phyloP scores from a whole-genome alignment of 2,888 invertebrate genomes.

The Zaprionus bogoriensis region DNA sequence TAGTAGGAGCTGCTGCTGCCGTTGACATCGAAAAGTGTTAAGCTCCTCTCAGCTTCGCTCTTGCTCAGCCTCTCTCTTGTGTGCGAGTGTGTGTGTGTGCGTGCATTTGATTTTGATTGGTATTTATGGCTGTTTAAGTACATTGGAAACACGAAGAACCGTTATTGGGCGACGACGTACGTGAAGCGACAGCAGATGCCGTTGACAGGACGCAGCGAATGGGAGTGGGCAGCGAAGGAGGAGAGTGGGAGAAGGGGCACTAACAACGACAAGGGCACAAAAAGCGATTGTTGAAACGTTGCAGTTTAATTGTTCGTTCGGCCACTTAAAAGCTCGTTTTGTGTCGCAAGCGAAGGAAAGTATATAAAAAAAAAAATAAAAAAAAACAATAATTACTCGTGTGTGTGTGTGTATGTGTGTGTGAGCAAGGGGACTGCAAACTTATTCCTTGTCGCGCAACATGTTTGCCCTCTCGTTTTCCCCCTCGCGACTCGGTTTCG shows the following conservation, averaged over 20 bases:
- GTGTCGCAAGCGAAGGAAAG: conserved; percentile 28
- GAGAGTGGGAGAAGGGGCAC: background rate
- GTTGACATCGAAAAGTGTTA: conserved; percentile 26
- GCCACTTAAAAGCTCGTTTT: conserved; percentile 53
- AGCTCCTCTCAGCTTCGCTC: conserved; percentile 1
- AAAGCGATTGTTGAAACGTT: conserved; percentile 28
- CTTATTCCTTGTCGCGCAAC: conserved; percentile 57
- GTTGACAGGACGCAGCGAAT: conserved; percentile 40
- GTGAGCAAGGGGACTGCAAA: background rate
- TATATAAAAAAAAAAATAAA: conserved; percentile 7
- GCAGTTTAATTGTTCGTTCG: conserved; percentile 42
- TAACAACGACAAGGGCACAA: conserved; percentile 5
- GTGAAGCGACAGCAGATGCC: conserved; percentile 26
- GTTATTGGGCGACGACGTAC: conserved; percentile 14
- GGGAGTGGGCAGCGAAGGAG: background rate
- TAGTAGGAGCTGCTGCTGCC: conserved; percentile 26
- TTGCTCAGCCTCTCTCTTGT: background rate
- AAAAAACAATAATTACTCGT: conserved; percentile 24
- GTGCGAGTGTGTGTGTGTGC: conserved; percentile 20
- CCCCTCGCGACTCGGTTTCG: conserved; percentile 39
- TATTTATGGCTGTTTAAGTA: conserved; percentile 80
- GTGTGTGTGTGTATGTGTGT: background rate
- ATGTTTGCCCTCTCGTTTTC: conserved; percentile 33
- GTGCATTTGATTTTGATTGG: conserved; percentile 82
- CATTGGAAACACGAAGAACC: conserved; percentile 35